Base-by-base conservation (phyloP, 2,888 invertebrate genomes). In the Tillus elongatus region DNA sequence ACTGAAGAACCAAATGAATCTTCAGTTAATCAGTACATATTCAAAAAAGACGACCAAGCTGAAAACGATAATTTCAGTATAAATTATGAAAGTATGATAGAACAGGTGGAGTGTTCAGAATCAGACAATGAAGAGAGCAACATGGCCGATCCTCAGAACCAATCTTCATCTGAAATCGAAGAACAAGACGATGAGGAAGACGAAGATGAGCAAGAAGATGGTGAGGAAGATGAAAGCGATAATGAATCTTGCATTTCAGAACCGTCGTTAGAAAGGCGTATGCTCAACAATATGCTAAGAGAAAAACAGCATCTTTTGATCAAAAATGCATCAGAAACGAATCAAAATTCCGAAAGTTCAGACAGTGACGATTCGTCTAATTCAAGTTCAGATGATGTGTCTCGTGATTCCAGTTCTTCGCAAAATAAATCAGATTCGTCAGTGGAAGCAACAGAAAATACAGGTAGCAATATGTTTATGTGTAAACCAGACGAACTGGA, bases 1-100 rank as follows among this genome's bases (percentile, higher is more conserved):
- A 49, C 38, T 8, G 42, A 47, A 6, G 42, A 35, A 26, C 42
- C 41, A 4, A 41, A 48, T 12, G 41, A 15, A 32, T 6, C 31
- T 9, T 15, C 6, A 8, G 30, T 29, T n/a, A 8, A 19, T n/a
- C 24, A 19, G 24, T 19, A 8, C 24, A 6, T 8, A n/a, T 19
- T 19, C 6, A 29, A 47, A 13, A 41, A 52, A 38, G 45, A 38
- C 31, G 42, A 43, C 15, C 46, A 44, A 28, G 47, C 49, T 24
- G 50, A 51, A 14, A 52, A 51, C n/a, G n/a, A n/a, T n/a, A n/a
- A n/a, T n/a, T n/a, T n/a, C n/a, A n/a, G n/a, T n/a, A 53, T 56
- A 14, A 60, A 62, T 34, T 64, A 56, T 39, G 61, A 63, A 28
- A 61, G 58, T 42, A 39, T 63, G 30, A 64, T 64, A 24, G 64